Evolutionary conservation across 2,888 invertebrate genomes (phyloP), one percentile per base, ranked within the genome.

Genomic region (Allacma fusca): DNA sequence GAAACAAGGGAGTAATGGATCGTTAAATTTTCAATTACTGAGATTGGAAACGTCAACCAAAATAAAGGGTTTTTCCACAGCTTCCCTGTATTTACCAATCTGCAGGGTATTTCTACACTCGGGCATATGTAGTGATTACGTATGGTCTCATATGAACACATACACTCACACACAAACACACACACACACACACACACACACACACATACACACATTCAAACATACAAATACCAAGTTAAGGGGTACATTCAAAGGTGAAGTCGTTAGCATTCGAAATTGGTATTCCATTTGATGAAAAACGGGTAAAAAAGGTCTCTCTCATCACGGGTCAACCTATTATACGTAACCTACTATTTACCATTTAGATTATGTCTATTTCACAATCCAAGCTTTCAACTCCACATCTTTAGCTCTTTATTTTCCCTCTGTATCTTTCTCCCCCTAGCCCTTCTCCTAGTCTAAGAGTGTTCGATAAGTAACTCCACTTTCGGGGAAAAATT

Each of bases 21-120:
- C 70, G 76, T 76, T 76, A 76, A 76, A 76, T 76, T 76, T 76
- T 76, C 76, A 76, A 76, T 76, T 76, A 76, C 76, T 69, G 62
- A 70, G 76, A 76, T 76, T 76, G 76, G 69, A 76, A 70, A 76
- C 64, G 62, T 69, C 74, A 70, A 76, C 26, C 40, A 59, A 64
- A 40, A 70, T 70, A 76, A 76, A 70, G 64, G 59, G 70, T 75
- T 68, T 75, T 57, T 44, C 70, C 69, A 50, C 74, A 74, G 74
- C 67, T 74, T 74, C 74, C 43, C 65, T 74, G 19, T 64, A 26
- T 64, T 26, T 72, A 59, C 26, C 65, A 64, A 40, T 65, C 40
- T 73, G 24, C 44, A 26, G 21, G 19, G 28, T 29, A 16, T 50
- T 50, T 50, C 16, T 50, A 40, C 13, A 40, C n/a, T n/a, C n/a